Percentiles rank a stretch among this genome's conserved stretches.
Conservation (phyloP, 2,797 vertebrate species). For the Valencia hispanica region DNA sequence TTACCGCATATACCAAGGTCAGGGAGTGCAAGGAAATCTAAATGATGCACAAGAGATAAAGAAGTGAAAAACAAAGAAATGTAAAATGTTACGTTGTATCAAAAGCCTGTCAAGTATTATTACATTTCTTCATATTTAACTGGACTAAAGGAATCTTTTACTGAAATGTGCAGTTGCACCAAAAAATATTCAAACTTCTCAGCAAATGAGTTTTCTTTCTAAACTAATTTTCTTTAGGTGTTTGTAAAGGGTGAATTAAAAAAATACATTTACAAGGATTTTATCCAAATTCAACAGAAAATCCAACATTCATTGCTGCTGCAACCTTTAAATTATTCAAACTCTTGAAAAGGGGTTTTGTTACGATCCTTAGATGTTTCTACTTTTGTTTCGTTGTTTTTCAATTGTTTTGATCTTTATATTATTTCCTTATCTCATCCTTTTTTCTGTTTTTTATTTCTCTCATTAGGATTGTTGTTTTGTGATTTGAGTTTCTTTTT, state of each 20-base stretch:
- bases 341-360: too few relatives aligned
- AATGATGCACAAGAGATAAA: constrained; percentile 23
- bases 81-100: constrained; percentile 17
- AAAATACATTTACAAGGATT: neutral
- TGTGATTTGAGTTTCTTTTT: too few relatives aligned
- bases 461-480: too few relatives aligned
- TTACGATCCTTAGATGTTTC: too few relatives aligned
- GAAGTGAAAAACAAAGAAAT: constrained; percentile 38
- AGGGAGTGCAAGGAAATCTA: constrained; percentile 23
- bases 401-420: too few relatives aligned
- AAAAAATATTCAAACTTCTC: neutral
- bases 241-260: neutral
- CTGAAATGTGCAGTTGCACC: neutral
- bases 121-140: constrained; percentile 38
- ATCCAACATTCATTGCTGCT: neutral
- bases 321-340: neutral
- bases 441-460: too few relatives aligned
- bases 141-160: neutral
- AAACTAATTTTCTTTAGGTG: too few relatives aligned
- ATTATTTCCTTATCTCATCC: too few relatives aligned
- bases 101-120: constrained; percentile 34
- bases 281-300: neutral
- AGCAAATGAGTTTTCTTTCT: neutral
- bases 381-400: too few relatives aligned
- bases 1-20: constrained; percentile 34